Conservation (phyloP, 1,140 invertebrate genomes). For the Diabrotica undecimpunctata region DNA sequence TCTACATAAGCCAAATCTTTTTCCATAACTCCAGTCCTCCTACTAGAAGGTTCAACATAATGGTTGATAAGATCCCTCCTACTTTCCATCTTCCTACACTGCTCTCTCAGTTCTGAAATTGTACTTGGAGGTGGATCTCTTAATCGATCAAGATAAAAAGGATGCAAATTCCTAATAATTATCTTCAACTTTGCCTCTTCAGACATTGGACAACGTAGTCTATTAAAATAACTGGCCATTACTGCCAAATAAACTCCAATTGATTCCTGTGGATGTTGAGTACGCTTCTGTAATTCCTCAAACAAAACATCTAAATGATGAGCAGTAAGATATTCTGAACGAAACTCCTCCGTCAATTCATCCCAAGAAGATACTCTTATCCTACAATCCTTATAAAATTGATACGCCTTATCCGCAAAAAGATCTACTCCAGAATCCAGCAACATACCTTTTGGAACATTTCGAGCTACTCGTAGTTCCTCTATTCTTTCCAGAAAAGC, state of each 20-base stretch:
- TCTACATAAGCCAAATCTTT: background rate
- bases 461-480: background rate
- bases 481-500: conserved; percentile 4
- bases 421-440: background rate
- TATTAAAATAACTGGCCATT: conserved; percentile 33
- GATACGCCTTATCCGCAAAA: background rate
- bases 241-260: conserved; percentile 39
- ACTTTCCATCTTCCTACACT: too few relatives aligned
- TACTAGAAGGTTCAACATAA: background rate
- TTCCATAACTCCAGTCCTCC: background rate
- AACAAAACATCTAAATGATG: conserved; percentile 37
- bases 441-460: background rate
- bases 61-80: too few relatives aligned
- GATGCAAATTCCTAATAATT: conserved; percentile 6
- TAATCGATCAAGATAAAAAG: too few relatives aligned
- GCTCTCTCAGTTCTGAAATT: too few relatives aligned
- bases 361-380: background rate
- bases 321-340: background rate
- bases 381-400: background rate
- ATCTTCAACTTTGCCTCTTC: conserved; percentile 6
- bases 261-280: conserved; percentile 20
- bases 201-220: conserved; percentile 18
- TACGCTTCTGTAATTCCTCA: conserved; percentile 31
- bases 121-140: too few relatives aligned
- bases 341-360: background rate